Evolutionary conservation across 64 coral and sea anemone genomes (phyloP), one percentile per base, ranked within the genome.

Genomic region (Pocillopora verrucosa): DNA sequence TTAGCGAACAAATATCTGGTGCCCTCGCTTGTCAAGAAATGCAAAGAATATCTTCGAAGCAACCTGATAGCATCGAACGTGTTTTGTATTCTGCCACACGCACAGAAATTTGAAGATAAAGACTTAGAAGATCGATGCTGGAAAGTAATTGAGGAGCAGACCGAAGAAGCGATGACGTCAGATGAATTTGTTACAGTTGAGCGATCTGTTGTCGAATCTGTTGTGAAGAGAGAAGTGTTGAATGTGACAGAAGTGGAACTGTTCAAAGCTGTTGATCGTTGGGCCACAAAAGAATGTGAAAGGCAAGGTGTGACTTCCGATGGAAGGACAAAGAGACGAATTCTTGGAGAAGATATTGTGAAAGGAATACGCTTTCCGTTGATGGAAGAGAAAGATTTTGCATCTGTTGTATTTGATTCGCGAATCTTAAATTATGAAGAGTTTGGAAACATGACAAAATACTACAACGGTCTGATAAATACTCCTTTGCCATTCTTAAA

Each of bases 101-200:
- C 82, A 56, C 37, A 72, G 64, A 85, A 85, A 65, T 85, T 69
- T 56, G 82, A 85, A 51, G 82, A 85, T 57, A 85, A 85, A 26
- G 82, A 85, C 70, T 72, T 85, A 38, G 82, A 85, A 85, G 35
- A 72, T 85, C 35, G 82, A 72, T 85, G 82, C 65, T 85, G 82
- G 82, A 19, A 85, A 58, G 63, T 85, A 65, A 56, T 85, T 20
- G 38, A 85, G 20, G 24, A 20, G 20, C 17, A 85, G 10, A 72
- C 82, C 51, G 64, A 72, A 22, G 65, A 85, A 85, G 82, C 82
- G 69, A 12, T 85, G 65, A 58, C 64, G 20, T 70, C 82, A 58
- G 64, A 69, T 56, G 63, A 84, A 22, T 84, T 84, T 84, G 81
- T 84, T 35, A 56, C 81, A 10, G 17, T 72, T 57, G 81, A 84